phyloP scores from a whole-genome alignment of 2,113 vertebrate species.

The Dasyurus viverrinus region DNA sequence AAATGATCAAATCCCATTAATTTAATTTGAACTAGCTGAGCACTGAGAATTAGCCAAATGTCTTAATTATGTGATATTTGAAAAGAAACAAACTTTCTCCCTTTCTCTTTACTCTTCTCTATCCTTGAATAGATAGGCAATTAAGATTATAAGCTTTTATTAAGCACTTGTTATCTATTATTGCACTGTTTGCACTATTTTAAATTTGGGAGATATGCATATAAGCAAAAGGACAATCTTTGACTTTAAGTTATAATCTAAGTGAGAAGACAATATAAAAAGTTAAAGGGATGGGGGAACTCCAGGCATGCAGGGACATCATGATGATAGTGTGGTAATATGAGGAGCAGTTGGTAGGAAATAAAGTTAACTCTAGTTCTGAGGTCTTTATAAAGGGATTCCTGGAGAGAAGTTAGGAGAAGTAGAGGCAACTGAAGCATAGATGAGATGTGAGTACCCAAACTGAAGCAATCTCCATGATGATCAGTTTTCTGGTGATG shows the following conservation, averaged over 20 bases:
- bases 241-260: background rate
- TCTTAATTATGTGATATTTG: background rate
- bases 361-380: background rate
- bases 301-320: background rate
- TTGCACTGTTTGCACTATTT: background rate
- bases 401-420: background rate
- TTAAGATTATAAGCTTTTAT: background rate
- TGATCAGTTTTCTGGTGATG: background rate
- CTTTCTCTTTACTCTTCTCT: background rate
- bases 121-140: background rate
- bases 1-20: background rate
- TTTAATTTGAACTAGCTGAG: background rate
- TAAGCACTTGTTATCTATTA: background rate
- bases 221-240: background rate
- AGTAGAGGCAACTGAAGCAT: background rate
- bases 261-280: background rate
- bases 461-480: background rate
- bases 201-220: background rate
- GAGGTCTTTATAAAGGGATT: background rate
- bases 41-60: background rate
- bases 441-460: background rate
- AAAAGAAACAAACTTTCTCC: background rate
- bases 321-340: background rate
- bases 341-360: background rate
- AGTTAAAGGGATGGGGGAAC: background rate